Evolutionary conservation across 37 sponge, comb jelly and placozoan genomes (phyloP), one percentile per base, ranked within the genome.

Genomic region (Ephydatia muelleri): DNA sequence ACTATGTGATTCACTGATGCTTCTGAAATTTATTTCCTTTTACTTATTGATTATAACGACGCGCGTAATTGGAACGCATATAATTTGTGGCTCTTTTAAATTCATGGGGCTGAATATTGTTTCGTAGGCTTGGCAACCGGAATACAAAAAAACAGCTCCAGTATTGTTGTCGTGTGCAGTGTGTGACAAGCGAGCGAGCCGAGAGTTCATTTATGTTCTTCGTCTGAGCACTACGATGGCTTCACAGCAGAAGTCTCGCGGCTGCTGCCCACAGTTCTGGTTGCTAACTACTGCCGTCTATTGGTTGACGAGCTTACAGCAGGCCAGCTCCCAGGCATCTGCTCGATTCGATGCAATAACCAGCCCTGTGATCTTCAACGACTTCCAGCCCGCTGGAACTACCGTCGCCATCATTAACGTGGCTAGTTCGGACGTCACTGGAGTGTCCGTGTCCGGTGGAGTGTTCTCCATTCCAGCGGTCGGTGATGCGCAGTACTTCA

Each of bases 381-480:
- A 87, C 38, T 85, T 87, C 49, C 85, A 84, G 80, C 88, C 92
- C 25, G 67, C 33, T 38, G 84, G 88, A 5, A 84, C 88, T 1
- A 23, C n/a, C 2, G 72, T 87, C 5, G 40, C n/a, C 5, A 0
- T 19, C 21, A 33, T 84, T 13, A 48, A 33, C 29, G 92, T 70
- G 14, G 72, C 26, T 43, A 79, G 73, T 27, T 27, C 71, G 68
- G 29, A 5, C 38, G 0, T 3, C 79, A 34, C 2, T 48, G 77
- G 77, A 70, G 29, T 13, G 28, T 23, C 38, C 3, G 30, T 38
- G n/a, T 38, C 34, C 39, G 70, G 65, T 39, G 93, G 79, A 38
- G 36, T 33, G 11, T 85, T 85, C 33, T 82, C 85, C 31, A n/a
- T 82, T 6, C 80, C 77, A 0, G 25, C 76, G 1, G 65, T 14